Conservation (phyloP, 2,797 vertebrate genomes). For the Sebastes vulpes region DNA sequence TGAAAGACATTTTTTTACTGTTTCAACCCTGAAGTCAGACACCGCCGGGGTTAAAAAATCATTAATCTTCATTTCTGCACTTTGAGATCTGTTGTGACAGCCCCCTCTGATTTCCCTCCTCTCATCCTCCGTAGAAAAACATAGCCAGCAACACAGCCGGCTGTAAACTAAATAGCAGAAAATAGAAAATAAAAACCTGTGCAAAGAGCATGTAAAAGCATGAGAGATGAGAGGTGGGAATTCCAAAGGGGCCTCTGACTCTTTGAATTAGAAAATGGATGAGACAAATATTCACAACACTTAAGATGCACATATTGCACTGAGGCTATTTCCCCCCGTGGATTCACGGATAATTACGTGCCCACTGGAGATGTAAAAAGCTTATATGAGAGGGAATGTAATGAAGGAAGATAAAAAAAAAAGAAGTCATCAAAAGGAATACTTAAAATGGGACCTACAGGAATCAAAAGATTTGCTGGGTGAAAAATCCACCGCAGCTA, state of each 20-base stretch:
- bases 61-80: slow-evolving; percentile 85
- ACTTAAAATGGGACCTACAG: slow-evolving; percentile 65
- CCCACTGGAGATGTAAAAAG: slow-evolving; percentile 71
- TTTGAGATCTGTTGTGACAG: slow-evolving; percentile 65
- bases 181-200: slow-evolving; percentile 41
- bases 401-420: slow-evolving; percentile 68
- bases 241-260: slow-evolving; percentile 49
- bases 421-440: slow-evolving; percentile 72
- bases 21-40: slow-evolving; percentile 60
- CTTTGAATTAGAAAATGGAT: slow-evolving; percentile 77
- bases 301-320: slow-evolving; percentile 56
- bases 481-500: slow-evolving; percentile 27
- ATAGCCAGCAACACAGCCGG: slow-evolving; percentile 45
- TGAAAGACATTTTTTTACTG: slow-evolving; percentile 52
- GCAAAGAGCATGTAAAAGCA: slow-evolving; percentile 44
- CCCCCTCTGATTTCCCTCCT: slow-evolving; percentile 50
- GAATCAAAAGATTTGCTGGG: slow-evolving; percentile 61
- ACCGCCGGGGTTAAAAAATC: slow-evolving; percentile 46
- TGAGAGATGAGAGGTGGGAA: slow-evolving; percentile 56
- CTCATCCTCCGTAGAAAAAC: slow-evolving; percentile 9
- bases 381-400: slow-evolving; percentile 59
- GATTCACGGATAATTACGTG: slow-evolving; percentile 78
- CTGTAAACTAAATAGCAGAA: slow-evolving; percentile 68
- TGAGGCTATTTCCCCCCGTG: slow-evolving; percentile 49
- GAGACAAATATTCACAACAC: slow-evolving; percentile 76